These are phyloP conservation scores for Colistium nudipinnis DNA, from an alignment of 2,113 vertebrate genomes.

Conservation along the genomic window DNA sequence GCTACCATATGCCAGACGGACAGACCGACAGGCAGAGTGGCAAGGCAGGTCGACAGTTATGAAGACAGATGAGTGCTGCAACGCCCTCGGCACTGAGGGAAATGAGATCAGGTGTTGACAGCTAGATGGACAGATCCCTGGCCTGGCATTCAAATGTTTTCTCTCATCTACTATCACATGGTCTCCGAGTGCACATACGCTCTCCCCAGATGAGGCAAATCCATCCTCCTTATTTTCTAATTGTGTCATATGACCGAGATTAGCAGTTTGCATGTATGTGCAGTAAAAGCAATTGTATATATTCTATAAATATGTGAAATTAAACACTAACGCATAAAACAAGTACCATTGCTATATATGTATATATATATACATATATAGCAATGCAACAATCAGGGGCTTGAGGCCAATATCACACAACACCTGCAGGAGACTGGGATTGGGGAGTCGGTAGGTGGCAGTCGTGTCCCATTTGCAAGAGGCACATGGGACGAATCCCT, in stretches of 20 bases:
- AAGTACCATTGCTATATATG: background rate
- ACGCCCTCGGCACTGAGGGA: conserved; percentile 59
- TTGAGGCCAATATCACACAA: conserved; percentile 43
- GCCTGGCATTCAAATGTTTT: conserved; percentile 67
- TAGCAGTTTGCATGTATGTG: conserved; percentile 31
- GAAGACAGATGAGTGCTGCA: conserved; percentile 77
- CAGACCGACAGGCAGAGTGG: too few relatives aligned
- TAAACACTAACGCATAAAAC: too few relatives aligned
- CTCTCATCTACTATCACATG: conserved; percentile 43
- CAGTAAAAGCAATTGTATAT: too few relatives aligned
- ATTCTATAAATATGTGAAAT: too few relatives aligned
- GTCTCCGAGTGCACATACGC: conserved; percentile 7
- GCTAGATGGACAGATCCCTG: conserved; percentile 65
- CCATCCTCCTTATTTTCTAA: background rate
- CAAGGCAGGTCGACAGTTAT: conserved; percentile 73
- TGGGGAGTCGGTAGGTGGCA: conserved; percentile 89
- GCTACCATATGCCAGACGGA: conserved; percentile 53
- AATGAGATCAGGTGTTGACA: conserved; percentile 77
- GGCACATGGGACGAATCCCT: conserved; percentile 57
- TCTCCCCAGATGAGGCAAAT: conserved; percentile 8
- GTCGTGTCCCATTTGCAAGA: conserved; percentile 81
- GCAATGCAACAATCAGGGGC: conserved; percentile 52
- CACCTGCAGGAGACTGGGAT: conserved; percentile 11
- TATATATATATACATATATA: background rate
- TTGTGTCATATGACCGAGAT: conserved; percentile 8